Evolutionary conservation across 2,797 vertebrate genomes (phyloP).

Genomic region (Pseudomugil tenellus): DNA sequence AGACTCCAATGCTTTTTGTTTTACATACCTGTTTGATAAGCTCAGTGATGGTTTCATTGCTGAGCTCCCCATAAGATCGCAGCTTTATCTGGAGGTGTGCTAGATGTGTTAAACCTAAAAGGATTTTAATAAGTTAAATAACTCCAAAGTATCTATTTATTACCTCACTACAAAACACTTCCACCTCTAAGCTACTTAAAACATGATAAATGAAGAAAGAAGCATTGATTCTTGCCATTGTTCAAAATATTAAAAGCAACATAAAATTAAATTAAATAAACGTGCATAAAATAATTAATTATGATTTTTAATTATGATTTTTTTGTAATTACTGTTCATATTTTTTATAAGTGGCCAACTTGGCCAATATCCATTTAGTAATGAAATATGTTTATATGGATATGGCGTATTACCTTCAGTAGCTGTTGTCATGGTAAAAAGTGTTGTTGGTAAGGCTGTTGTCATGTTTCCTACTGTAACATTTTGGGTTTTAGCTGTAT

Average conservation of each 20-base stretch:
- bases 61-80: slow-evolving; percentile 2
- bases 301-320: no score
- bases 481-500: no score
- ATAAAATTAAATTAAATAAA: neutral
- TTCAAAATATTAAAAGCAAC: neutral
- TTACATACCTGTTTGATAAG: slow-evolving; percentile 45
- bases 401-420: neutral
- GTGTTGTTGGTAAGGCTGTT: neutral
- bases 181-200: neutral
- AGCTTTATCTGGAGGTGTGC: slow-evolving; percentile 41
- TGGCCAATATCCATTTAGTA: no score
- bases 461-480: neutral
- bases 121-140: neutral
- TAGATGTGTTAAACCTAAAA: slow-evolving; percentile 2
- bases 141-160: neutral
- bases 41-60: slow-evolving; percentile 30
- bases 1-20: neutral
- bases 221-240: neutral
- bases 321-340: no score
- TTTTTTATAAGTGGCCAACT: no score
- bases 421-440: no score
- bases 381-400: no score
- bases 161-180: neutral
- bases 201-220: neutral
- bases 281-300: no score